A percentile compares a stretch with the other conserved stretches of the same genome.
These are phyloP conservation scores for Dromiciops gliroides DNA, from an alignment of 2,113 vertebrate species.

Conservation along the genomic window DNA sequence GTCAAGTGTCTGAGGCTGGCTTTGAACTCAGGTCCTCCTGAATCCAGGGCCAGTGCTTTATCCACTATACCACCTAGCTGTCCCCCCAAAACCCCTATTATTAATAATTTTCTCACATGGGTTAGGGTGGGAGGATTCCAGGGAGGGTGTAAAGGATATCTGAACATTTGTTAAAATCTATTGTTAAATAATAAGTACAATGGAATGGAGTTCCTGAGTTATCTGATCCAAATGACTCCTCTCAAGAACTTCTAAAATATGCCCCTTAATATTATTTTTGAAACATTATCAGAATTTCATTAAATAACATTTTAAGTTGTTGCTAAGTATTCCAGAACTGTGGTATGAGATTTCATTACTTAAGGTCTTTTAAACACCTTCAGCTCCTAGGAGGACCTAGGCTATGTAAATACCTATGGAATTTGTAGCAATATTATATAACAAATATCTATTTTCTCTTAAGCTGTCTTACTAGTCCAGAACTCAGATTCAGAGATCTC, in stretches of 20 bases:
- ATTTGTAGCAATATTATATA: neutral
- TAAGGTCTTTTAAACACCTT: conserved; percentile 71
- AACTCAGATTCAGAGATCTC: neutral
- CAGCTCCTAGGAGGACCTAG: conserved; percentile 59
- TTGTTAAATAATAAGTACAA: neutral
- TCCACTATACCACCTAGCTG: no score
- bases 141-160: neutral
- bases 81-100: no score
- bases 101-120: no score
- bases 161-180: neutral
- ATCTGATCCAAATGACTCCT: conserved; percentile 40
- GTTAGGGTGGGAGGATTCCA: neutral
- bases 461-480: neutral
- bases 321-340: conserved; percentile 66
- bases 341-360: conserved; percentile 37
- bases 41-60: no score
- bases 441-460: conserved; percentile 46
- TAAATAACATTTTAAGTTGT: conserved; percentile 72
- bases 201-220: conserved; percentile 14
- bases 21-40: no score
- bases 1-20: no score
- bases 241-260: conserved; percentile 48
- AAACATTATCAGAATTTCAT: conserved; percentile 61
- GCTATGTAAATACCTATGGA: conserved; percentile 60
- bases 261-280: conserved; percentile 63